A percentile compares a stretch with the other conserved stretches of the same genome.
Evolutionary conservation across 2,797 vertebrate species (phyloP).

Genomic region (Syngnathus acus): DNA sequence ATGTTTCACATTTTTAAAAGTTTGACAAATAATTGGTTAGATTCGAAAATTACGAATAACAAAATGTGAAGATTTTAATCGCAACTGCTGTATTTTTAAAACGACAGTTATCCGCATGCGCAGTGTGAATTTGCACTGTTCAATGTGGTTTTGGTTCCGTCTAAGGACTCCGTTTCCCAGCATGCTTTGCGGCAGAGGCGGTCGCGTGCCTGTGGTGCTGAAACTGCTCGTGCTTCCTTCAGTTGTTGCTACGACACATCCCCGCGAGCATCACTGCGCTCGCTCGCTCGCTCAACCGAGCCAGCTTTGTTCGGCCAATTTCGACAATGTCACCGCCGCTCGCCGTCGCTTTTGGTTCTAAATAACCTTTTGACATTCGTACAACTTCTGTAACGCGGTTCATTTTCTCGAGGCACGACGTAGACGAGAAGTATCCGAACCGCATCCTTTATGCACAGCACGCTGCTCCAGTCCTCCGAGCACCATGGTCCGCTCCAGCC

Average conservation of each 20-base stretch:
- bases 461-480: slow-evolving; percentile 63
- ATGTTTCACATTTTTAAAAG: too few species aligned
- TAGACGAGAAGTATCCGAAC: slow-evolving; percentile 18
- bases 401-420: not conserved
- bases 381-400: not conserved
- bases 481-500: slow-evolving; percentile 66
- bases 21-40: too few species aligned
- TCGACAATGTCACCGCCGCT: slow-evolving; percentile 4
- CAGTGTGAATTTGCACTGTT: not conserved
- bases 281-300: not conserved
- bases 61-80: not conserved
- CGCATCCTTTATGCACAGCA: slow-evolving; percentile 75
- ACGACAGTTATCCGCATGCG: not conserved
- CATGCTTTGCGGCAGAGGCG: slow-evolving; percentile 69
- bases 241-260: slow-evolving; percentile 31
- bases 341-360: not conserved
- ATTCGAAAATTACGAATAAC: not conserved
- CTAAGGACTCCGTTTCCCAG: slow-evolving; percentile 46
- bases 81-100: too few species aligned
- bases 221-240: slow-evolving; percentile 71
- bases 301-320: slow-evolving; percentile 7
- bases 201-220: slow-evolving; percentile 72
- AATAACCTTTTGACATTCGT: not conserved
- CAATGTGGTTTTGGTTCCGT: not conserved
- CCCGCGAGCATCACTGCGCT: slow-evolving; percentile 52